A percentile compares a stretch with the other conserved stretches of the same genome.
Conservation (phyloP, 2,888 invertebrate genomes). For the Xylocampa areola region DNA sequence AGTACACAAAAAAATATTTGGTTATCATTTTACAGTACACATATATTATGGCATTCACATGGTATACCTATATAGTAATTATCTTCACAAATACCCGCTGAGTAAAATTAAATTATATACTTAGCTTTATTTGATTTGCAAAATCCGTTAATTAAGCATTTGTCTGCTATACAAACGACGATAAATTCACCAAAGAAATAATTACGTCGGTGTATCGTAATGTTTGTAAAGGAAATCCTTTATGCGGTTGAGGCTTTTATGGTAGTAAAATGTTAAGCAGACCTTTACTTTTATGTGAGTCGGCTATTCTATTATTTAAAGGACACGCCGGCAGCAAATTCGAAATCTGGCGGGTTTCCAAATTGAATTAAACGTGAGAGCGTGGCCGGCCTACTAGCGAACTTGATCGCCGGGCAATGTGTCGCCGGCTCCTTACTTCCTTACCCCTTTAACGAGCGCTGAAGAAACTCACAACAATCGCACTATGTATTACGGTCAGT, state of each 20-base stretch:
- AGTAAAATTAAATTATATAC: constrained; percentile 40
- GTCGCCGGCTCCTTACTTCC: constrained; percentile 57
- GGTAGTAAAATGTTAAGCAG: constrained; percentile 69
- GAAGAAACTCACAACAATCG: constrained; percentile 46
- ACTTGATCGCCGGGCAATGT: constrained; percentile 78
- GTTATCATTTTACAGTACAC: too few relatives aligned
- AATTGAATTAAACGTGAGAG: constrained; percentile 86
- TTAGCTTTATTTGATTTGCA: constrained; percentile 44
- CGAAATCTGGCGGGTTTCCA: constrained; percentile 84
- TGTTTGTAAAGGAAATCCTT: constrained; percentile 46
- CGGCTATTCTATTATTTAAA: constrained; percentile 84
- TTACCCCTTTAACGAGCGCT: constrained; percentile 58
- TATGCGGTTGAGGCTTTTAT: constrained; percentile 61
- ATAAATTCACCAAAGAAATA: constrained; percentile 31
- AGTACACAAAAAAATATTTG: too few relatives aligned
- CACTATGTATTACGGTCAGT: constrained; percentile 33
- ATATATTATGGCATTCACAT: too few relatives aligned
- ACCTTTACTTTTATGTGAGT: constrained; percentile 73
- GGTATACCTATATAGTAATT: too few relatives aligned
- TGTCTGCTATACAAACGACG: constrained; percentile 30
- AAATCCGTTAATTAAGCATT: constrained; percentile 46
- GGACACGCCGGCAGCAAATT: constrained; percentile 83
- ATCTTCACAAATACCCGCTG: constrained; percentile 28
- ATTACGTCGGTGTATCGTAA: constrained; percentile 35
- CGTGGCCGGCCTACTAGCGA: constrained; percentile 72